A percentile compares a stretch with the other conserved stretches of the same genome.
Conservation (phyloP, 30 jellyfish, hydroid and myxozoan species). For the Aurelia sp. region DNA sequence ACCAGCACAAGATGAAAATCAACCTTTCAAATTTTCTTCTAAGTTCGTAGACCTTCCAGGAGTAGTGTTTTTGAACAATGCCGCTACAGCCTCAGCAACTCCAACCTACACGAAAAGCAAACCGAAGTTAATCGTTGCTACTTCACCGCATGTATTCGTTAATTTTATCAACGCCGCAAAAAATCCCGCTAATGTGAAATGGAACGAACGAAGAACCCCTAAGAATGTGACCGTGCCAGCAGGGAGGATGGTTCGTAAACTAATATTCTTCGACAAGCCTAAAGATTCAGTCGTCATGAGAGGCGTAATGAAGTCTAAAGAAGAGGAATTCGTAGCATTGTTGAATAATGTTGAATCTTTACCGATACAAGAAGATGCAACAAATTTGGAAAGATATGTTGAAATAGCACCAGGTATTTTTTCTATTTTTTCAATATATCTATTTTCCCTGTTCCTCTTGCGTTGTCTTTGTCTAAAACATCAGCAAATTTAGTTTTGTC, state of each 20-base stretch:
- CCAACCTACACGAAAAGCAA: constrained; percentile 1
- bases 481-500: no score
- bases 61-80: neutral
- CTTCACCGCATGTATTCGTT: constrained; percentile 4
- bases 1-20: neutral
- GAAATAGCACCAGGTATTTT: no score
- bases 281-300: neutral
- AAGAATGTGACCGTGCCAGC: neutral
- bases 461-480: no score
- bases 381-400: neutral
- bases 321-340: neutral
- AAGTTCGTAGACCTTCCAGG: neutral
- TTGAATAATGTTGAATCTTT: neutral
- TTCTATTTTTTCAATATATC: no score
- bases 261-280: constrained; percentile 5
- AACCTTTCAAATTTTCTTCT: neutral
- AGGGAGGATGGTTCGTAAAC: neutral
- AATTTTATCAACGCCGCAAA: neutral
- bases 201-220: neutral
- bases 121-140: neutral
- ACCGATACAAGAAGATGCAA: constrained; percentile 11
- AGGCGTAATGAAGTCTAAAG: constrained; percentile 1
- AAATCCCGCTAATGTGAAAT: neutral
- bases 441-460: no score
- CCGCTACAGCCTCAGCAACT: neutral